These are phyloP conservation scores for Fabriciana adippe DNA, from an alignment of 2,888 invertebrate genomes.

Conservation along the genomic window DNA sequence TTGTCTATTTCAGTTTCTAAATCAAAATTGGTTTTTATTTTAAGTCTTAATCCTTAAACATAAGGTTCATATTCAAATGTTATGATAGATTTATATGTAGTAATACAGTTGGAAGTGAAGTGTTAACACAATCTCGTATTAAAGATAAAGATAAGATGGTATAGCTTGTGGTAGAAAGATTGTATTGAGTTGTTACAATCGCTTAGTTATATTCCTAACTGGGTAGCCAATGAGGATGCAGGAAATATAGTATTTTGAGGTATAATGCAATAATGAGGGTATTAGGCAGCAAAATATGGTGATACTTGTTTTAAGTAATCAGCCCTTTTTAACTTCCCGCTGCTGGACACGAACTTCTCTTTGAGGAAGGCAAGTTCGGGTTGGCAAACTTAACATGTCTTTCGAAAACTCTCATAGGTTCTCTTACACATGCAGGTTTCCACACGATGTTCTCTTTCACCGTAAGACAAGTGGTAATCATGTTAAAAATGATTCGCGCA, in stretches of 20 bases:
- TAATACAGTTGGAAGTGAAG: conserved; percentile 48
- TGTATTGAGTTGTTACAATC: conserved; percentile 66
- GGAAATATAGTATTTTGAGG: not conserved
- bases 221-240: not conserved
- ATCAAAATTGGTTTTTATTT: conserved; percentile 26
- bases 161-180: conserved; percentile 62
- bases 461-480: too few relatives aligned
- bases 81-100: conserved; percentile 21
- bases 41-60: not conserved
- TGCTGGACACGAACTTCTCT: too few relatives aligned
- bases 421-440: too few relatives aligned
- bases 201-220: conserved; percentile 6
- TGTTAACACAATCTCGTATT: conserved; percentile 65
- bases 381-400: too few relatives aligned
- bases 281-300: too few relatives aligned
- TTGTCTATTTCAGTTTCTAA: conserved; percentile 44
- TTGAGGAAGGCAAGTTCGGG: too few relatives aligned
- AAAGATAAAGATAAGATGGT: conserved; percentile 44
- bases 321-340: too few relatives aligned
- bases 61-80: conserved; percentile 38
- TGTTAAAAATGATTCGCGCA: too few relatives aligned
- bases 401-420: too few relatives aligned
- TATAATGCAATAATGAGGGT: not conserved
- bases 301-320: too few relatives aligned
- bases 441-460: too few relatives aligned